Evolutionary conservation across 2,888 invertebrate species (phyloP).

Genomic region (Thereva unica): DNA sequence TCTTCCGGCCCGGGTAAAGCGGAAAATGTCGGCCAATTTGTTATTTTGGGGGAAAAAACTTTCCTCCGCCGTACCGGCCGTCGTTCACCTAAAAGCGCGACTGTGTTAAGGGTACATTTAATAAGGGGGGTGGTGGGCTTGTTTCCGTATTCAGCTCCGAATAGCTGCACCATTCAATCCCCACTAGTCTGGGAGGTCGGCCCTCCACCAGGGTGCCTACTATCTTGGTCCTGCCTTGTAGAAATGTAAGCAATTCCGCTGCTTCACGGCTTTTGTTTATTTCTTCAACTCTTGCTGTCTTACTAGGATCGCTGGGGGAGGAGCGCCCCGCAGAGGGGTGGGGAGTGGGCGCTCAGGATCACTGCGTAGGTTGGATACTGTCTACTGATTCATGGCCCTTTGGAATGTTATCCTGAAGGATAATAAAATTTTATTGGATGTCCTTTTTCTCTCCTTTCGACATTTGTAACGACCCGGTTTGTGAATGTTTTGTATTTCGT

Average conservation of each 20-base stretch:
- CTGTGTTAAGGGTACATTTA: slow-evolving; percentile 21
- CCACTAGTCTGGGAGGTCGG: slow-evolving; percentile 3
- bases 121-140: slow-evolving; percentile 16
- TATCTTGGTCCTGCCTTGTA: slow-evolving; percentile 16
- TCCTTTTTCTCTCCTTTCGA: slow-evolving; percentile 29
- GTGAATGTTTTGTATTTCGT: slow-evolving; percentile 2
- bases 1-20: slow-evolving; percentile 9
- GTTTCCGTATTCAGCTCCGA: not conserved
- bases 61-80: not conserved
- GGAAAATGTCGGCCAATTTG: slow-evolving; percentile 29
- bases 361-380: too few species aligned
- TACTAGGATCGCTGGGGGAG: not conserved
- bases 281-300: slow-evolving; percentile 1
- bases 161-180: slow-evolving; percentile 20
- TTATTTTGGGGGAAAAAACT: slow-evolving; percentile 24
- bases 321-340: not conserved
- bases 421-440: slow-evolving; percentile 35
- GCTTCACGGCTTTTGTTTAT: slow-evolving; percentile 22
- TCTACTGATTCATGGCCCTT: slow-evolving; percentile 18
- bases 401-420: slow-evolving; percentile 14
- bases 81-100: slow-evolving; percentile 9
- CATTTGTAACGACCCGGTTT: slow-evolving; percentile 14
- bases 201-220: slow-evolving; percentile 2
- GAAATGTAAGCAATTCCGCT: slow-evolving; percentile 25
- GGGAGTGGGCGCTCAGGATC: not conserved